A percentile compares a stretch with the other conserved stretches of the same genome.
These are phyloP conservation scores for Archegozetes longisetosus DNA, from an alignment of 1,140 invertebrate species.

Conservation along the genomic window DNA sequence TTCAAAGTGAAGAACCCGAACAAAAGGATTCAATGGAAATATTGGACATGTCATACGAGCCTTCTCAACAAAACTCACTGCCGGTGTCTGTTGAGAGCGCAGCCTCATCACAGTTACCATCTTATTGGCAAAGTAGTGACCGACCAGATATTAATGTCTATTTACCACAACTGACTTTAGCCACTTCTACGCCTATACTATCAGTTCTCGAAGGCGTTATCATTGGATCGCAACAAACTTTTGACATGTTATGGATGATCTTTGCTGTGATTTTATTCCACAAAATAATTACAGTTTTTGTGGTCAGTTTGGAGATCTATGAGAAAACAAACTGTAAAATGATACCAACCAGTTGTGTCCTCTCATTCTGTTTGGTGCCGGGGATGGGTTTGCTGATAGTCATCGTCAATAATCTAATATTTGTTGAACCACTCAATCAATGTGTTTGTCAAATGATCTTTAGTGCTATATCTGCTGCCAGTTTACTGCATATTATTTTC, in stretches of 20 bases:
- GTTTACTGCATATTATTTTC: conserved; percentile 4
- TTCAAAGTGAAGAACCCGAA: background rate
- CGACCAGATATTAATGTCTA: background rate
- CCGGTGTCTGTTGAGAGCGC: background rate
- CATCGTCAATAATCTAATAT: background rate
- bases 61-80: background rate
- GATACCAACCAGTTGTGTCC: background rate
- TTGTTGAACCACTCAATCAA: background rate
- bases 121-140: background rate
- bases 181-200: background rate
- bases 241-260: background rate
- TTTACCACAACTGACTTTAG: background rate
- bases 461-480: conserved; percentile 1
- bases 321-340: background rate
- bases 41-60: background rate
- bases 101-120: background rate
- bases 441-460: background rate
- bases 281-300: conserved; percentile 3
- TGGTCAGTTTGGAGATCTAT: background rate
- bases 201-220: conserved; percentile 6
- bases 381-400: conserved; percentile 2
- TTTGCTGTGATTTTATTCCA: conserved; percentile 4
- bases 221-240: conserved; percentile 2
- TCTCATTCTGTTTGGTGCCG: conserved; percentile 1
- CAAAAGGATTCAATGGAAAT: background rate